These are phyloP conservation scores for Anguilla marmorata DNA, from an alignment of 2,797 vertebrate genomes.

Conservation along the genomic window DNA sequence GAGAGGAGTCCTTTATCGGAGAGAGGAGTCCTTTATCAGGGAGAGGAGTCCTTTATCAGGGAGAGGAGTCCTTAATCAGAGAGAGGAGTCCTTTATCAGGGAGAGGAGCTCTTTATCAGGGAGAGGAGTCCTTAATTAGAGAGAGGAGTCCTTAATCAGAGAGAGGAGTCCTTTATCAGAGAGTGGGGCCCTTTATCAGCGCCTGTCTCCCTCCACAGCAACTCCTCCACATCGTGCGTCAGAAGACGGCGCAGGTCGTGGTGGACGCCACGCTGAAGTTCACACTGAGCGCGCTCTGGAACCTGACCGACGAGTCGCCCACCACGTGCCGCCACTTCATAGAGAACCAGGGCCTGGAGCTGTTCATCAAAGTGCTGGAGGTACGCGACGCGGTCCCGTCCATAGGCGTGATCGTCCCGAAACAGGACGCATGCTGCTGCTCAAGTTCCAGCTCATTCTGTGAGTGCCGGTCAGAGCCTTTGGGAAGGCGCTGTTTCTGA, in stretches of 20 bases:
- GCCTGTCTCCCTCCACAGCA: constrained; percentile 70
- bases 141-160: too few relatives aligned
- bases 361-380: constrained; percentile 98
- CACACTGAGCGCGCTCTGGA: constrained; percentile 97
- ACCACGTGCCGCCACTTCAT: constrained; percentile 98
- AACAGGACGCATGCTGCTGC: not conserved
- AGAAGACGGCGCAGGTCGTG: constrained; percentile 91
- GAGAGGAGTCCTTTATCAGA: not conserved
- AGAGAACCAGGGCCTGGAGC: constrained; percentile 95
- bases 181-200: not conserved
- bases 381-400: constrained; percentile 59
- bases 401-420: not conserved
- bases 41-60: too few relatives aligned
- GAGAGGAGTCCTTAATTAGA: too few relatives aligned
- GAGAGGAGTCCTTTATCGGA: too few relatives aligned
- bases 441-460: not conserved
- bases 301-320: constrained; percentile 97
- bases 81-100: too few relatives aligned
- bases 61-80: too few relatives aligned
- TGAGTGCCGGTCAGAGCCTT: not conserved
- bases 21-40: too few relatives aligned
- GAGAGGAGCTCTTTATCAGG: too few relatives aligned
- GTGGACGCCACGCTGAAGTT: constrained; percentile 98
- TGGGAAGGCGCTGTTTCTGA: constrained; percentile 15
- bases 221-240: constrained; percentile 97